A percentile compares a stretch with the other conserved stretches of the same genome.
phyloP scores from a whole-genome alignment of 2,888 invertebrate species.

The Cheilosia impressa region DNA sequence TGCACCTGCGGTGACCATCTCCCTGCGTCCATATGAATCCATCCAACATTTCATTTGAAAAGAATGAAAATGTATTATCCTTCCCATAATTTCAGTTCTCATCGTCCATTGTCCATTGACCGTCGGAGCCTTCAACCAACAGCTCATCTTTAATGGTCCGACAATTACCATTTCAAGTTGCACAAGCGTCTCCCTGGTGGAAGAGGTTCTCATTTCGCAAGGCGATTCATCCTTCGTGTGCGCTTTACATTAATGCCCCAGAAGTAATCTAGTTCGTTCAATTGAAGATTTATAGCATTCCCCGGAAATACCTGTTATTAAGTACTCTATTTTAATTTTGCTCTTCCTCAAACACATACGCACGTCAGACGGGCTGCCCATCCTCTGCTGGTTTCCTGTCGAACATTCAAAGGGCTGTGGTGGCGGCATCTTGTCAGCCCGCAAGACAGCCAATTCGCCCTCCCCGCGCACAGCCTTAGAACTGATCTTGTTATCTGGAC shows the following conservation, averaged over 20 bases:
- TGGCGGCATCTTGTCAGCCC: constrained; percentile 57
- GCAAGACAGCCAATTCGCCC: constrained; percentile 33
- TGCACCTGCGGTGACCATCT: constrained; percentile 15
- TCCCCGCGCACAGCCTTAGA: background rate
- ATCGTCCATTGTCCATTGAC: background rate
- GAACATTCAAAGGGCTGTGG: constrained; percentile 24
- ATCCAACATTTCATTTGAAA: constrained; percentile 26
- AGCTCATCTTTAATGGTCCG: constrained; percentile 61
- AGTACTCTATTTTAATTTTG: constrained; percentile 71
- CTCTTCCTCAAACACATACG: constrained; percentile 58
- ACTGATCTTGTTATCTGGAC: constrained; percentile 62
- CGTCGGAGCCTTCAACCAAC: constrained; percentile 15
- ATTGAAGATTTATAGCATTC: constrained; percentile 75
- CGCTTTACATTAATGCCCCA: constrained; percentile 35
- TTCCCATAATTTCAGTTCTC: constrained; percentile 29
- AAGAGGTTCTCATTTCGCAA: constrained; percentile 41
- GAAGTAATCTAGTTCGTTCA: constrained; percentile 74
- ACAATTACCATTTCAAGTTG: constrained; percentile 66
- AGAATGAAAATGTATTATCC: constrained; percentile 14
- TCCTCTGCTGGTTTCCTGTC: constrained; percentile 60
- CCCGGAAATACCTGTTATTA: constrained; percentile 72
- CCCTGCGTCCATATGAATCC: constrained; percentile 8
- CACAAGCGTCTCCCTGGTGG: background rate
- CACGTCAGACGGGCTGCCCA: background rate
- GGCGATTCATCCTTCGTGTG: constrained; percentile 28